A percentile compares a stretch with the other conserved stretches of the same genome.
phyloP scores from a whole-genome alignment of 2,797 vertebrate species.

The Vipera ursinii region DNA sequence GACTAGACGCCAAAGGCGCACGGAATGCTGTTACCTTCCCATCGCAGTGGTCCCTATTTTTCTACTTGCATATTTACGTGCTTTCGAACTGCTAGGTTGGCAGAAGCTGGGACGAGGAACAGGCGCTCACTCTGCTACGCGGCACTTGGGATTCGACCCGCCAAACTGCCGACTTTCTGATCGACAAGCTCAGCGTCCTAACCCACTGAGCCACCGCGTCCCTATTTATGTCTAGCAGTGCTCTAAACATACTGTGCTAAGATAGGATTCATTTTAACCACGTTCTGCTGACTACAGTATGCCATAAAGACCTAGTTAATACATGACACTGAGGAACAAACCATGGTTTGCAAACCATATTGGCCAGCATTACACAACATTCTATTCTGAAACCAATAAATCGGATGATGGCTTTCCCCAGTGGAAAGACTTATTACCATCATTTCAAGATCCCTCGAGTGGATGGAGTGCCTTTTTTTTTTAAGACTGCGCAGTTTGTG shows the following conservation, averaged over 20 bases:
- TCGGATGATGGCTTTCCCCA: not conserved
- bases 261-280: not conserved
- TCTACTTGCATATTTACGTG: too few species aligned
- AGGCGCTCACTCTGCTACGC: too few species aligned
- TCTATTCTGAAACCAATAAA: not conserved
- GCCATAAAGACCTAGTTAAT: not conserved
- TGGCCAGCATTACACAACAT: not conserved
- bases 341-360: not conserved
- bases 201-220: too few species aligned
- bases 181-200: too few species aligned
- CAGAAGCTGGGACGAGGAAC: too few species aligned
- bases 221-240: not conserved
- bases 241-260: not conserved
- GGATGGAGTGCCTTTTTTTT: not conserved
- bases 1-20: too few species aligned
- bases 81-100: too few species aligned
- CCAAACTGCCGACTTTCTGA: too few species aligned
- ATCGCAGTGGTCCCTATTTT: too few species aligned
- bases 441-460: not conserved
- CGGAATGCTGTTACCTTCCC: too few species aligned
- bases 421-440: not conserved
- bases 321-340: not conserved
- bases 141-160: too few species aligned
- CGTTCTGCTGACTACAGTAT: not conserved
- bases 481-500: not conserved